These are phyloP conservation scores for Crocallis elinguaria DNA, from an alignment of 2,888 invertebrate genomes.

Conservation along the genomic window DNA sequence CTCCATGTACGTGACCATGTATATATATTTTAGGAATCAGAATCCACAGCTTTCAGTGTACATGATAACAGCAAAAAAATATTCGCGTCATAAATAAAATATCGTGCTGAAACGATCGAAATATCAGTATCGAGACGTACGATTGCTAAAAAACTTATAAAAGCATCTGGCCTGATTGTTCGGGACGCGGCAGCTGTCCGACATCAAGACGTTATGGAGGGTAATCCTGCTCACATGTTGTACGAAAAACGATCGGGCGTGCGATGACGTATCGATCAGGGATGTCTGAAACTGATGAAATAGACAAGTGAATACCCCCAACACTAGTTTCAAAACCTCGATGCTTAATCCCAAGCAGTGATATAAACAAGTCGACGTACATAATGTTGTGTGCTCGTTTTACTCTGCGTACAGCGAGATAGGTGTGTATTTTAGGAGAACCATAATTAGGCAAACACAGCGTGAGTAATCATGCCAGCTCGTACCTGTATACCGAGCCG, in stretches of 20 bases:
- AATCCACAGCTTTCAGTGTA: neutral
- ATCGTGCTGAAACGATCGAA: conserved; percentile 48
- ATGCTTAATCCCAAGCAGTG: neutral
- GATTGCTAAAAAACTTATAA: conserved; percentile 67
- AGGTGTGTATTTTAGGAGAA: conserved; percentile 37
- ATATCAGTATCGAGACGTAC: conserved; percentile 55
- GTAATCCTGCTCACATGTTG: conserved; percentile 71
- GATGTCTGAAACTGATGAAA: conserved; percentile 26
- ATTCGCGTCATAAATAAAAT: conserved; percentile 42
- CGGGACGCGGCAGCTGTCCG: conserved; percentile 69
- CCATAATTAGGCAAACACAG: conserved; percentile 47
- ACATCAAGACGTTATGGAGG: conserved; percentile 79
- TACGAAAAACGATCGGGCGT: conserved; percentile 65
- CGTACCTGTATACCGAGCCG: conserved; percentile 45
- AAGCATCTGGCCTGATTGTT: conserved; percentile 66
- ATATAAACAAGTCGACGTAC: conserved; percentile 13
- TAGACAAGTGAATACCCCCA: neutral
- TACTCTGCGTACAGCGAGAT: conserved; percentile 17
- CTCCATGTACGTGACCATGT: neutral
- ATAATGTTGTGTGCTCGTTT: conserved; percentile 15
- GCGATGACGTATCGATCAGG: conserved; percentile 35
- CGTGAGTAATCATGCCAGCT: conserved; percentile 39
- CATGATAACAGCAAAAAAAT: conserved; percentile 2
- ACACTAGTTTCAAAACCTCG: neutral
- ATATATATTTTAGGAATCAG: neutral